These are phyloP conservation scores for Betta splendens DNA, from an alignment of 2,797 vertebrate species.

Conservation along the genomic window DNA sequence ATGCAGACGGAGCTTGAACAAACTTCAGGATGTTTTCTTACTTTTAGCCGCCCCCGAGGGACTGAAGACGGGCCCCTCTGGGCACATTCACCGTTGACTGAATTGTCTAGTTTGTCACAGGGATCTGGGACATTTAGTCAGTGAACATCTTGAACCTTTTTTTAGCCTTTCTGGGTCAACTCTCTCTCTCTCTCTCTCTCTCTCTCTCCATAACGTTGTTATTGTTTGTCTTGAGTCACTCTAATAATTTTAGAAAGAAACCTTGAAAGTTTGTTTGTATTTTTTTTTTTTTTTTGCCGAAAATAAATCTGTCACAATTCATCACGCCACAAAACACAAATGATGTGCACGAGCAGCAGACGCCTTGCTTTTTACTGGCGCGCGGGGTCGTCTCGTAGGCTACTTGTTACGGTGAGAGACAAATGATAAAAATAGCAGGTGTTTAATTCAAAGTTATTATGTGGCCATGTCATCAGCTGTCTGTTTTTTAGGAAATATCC, in stretches of 20 bases:
- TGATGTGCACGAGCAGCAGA: conserved; percentile 1
- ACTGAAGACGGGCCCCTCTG: conserved; percentile 43
- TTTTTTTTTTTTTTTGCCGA: conserved; percentile 30
- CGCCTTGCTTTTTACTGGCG: conserved; percentile 17
- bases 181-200: conserved; percentile 17
- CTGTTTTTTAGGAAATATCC: not conserved
- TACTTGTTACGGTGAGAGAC: not conserved
- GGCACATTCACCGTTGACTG: conserved; percentile 56
- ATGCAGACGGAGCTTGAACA: conserved; percentile 43
- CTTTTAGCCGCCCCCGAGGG: conserved; percentile 51
- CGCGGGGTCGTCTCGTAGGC: conserved; percentile 1
- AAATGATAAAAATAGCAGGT: conserved; percentile 7
- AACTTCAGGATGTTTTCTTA: conserved; percentile 48
- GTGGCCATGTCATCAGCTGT: not conserved
- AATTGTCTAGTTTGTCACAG: conserved; percentile 54
- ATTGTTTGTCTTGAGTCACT: conserved; percentile 35
- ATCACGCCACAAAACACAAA: conserved; percentile 15
- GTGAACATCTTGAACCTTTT: conserved; percentile 47
- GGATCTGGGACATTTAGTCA: conserved; percentile 53
- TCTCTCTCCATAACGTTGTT: conserved; percentile 19
- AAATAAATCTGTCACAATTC: conserved; percentile 52
- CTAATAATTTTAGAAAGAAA: conserved; percentile 52
- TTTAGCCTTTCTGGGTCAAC: conserved; percentile 53
- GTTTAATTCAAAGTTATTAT: not conserved
- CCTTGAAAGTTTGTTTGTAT: conserved; percentile 40